Base-by-base conservation (phyloP, 92 coral and sea anemone species). In the Chrysogorgia sp. region DNA sequence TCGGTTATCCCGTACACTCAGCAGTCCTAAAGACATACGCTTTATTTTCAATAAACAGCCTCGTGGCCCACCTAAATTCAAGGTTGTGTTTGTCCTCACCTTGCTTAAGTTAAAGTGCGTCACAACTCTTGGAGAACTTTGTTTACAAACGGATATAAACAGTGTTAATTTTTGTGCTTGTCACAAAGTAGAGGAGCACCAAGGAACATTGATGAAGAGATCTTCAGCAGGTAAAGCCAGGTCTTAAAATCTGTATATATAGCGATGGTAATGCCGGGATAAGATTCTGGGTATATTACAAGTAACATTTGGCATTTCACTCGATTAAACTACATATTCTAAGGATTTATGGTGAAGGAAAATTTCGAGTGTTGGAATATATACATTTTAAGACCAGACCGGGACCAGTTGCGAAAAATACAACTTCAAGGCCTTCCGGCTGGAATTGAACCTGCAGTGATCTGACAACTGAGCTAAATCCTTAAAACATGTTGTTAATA, bases 41-140 rank as follows among this genome's bases (percentile, higher is more conserved):
- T 89, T 90, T 48, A 86, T 80, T 57, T 67, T 82, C 20, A 92
- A 96, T 65, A 85, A 82, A 7, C 82, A 41, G 25, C 22, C 76
- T 2, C 77, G 67, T 28, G 88, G 79, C 17, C 76, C 86, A 21
- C 97, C 97, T 24, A 80, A 85, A 48, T 65, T 84, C 63, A 85
- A 86, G 30, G 74, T 96, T 50, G 83, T 87, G 41, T 96, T 96
- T 30, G 90, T 96, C 61, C 86, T 96, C 24, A 87, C 90, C 8
- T 76, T 96, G 48, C 96, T 92, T 0, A 76, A 89, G 61, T 85
- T 88, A 10, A 92, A 92, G 25, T 87, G 92, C 65, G 79, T 96
- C 63, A 96, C 99, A 61, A 88, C 89, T 40, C 87, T 96, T 52
- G 99, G 99, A 6, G 96, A 89, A 65, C 97, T 96, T 40, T 65